Evolutionary conservation across 2,888 invertebrate genomes (phyloP), one percentile per base, ranked within the genome.

Genomic region (Platycheirus albimanus): DNA sequence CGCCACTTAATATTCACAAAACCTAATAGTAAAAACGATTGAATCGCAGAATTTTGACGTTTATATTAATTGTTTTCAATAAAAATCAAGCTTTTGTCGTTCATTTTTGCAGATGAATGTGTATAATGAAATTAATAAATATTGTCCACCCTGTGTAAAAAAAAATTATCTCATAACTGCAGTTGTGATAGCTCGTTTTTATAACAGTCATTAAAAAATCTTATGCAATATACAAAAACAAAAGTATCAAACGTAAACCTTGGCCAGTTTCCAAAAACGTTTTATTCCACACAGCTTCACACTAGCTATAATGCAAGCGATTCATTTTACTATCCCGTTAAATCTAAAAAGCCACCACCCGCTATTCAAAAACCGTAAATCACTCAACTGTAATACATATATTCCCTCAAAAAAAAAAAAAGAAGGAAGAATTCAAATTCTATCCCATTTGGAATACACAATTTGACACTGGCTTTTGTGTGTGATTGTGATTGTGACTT

Each of bases 341-440:
- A 58, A 28, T 43, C 38, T 17, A 24, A 58, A n/a, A 58, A 43
- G 11, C 58, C 41, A 15, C 58, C 61, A 30, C 61, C 30, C 30
- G 61, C 61, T 45, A 61, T 61, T 61, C 45, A 54, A 71, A 75
- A 64, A 75, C 51, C 58, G 66, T 66, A 76, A 81, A 81, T 76
- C 80, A 81, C 76, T 81, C 80, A 76, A 66, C 58, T 52, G 56
- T 70, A 66, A 67, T 45, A 45, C 61, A 70, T 80, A 45, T 66
- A 70, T 80, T 58, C 20, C 11, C 43, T 61, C n/a, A 20, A 58
- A 58, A 41, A 28, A 28, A 19, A 5, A 20, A n/a, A 20, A 20
- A 8, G 2, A 56, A 56, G 45, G 30, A 72, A 72, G 30, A 72
- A 72, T 76, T 81, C 47, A 54, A 77, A 77, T 67, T 33, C 70